Conservation (phyloP, 2,888 invertebrate species). For the Iphiclides podalirius region DNA sequence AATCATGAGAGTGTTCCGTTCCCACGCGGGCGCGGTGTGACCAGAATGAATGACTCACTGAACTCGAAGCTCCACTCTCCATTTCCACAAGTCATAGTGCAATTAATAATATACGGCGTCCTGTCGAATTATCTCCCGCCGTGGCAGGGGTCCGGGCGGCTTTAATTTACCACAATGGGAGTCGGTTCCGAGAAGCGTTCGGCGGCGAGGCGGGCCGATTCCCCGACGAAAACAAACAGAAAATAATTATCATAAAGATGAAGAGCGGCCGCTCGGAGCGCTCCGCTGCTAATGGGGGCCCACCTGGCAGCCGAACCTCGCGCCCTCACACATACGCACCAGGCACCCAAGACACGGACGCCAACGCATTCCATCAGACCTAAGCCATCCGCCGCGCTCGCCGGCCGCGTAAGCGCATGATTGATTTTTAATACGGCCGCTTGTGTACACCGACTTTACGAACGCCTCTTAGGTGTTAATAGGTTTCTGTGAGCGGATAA, state of each 20-base stretch:
- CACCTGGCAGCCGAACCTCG: slow-evolving; percentile 62
- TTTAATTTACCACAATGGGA: slow-evolving; percentile 80
- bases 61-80: slow-evolving; percentile 70
- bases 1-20: slow-evolving; percentile 58
- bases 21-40: slow-evolving; percentile 65
- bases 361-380: slow-evolving; percentile 39
- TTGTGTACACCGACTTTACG: slow-evolving; percentile 20
- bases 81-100: slow-evolving; percentile 81
- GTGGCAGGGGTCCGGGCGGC: slow-evolving; percentile 79
- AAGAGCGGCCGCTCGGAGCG: slow-evolving; percentile 79
- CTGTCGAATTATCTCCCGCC: slow-evolving; percentile 79
- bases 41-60: slow-evolving; percentile 78
- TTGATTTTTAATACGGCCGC: slow-evolving; percentile 35
- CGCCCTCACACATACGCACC: slow-evolving; percentile 38
- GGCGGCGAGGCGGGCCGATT: slow-evolving; percentile 74
- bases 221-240: slow-evolving; percentile 80
- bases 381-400: slow-evolving; percentile 25
- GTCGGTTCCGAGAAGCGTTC: slow-evolving; percentile 76
- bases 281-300: slow-evolving; percentile 77
- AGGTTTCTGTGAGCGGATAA: neutral
- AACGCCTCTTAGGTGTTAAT: slow-evolving; percentile 15
- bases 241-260: slow-evolving; percentile 81
- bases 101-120: slow-evolving; percentile 81
- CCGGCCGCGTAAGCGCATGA: slow-evolving; percentile 29
- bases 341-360: slow-evolving; percentile 40